Evolutionary conservation across 2,888 invertebrate species (phyloP).

Genomic region (Hydropsyche betteni): DNA sequence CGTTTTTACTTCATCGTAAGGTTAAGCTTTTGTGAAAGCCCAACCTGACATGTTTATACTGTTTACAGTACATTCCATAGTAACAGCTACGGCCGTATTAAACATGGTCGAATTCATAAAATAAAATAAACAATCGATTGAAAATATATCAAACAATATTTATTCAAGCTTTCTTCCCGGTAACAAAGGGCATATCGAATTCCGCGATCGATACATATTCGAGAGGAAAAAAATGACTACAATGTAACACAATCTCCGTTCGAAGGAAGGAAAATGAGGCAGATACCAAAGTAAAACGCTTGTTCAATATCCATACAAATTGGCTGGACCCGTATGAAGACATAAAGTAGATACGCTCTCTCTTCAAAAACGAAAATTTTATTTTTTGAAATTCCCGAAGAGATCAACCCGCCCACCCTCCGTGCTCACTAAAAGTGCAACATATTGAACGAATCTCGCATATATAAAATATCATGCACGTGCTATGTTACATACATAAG

Average conservation of each 20-base stretch:
- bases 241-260: constrained; percentile 17
- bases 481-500: neutral
- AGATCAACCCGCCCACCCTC: neutral
- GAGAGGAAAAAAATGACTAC: constrained; percentile 1
- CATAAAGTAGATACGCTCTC: constrained; percentile 46
- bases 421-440: neutral
- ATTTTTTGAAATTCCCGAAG: constrained; percentile 24
- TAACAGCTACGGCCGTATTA: constrained; percentile 12
- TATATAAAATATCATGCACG: constrained; percentile 12
- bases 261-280: constrained; percentile 34
- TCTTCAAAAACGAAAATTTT: constrained; percentile 45
- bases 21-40: constrained; percentile 24
- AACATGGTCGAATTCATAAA: too few relatives aligned
- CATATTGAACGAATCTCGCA: constrained; percentile 4
- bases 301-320: constrained; percentile 50
- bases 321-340: constrained; percentile 47
- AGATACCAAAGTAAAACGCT: constrained; percentile 32
- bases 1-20: constrained; percentile 20
- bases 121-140: too few relatives aligned
- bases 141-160: too few relatives aligned
- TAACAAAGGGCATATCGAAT: neutral
- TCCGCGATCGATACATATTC: constrained; percentile 2
- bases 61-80: constrained; percentile 27
- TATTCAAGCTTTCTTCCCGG: too few relatives aligned
- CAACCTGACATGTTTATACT: constrained; percentile 29